phyloP scores from a whole-genome alignment of 2,797 vertebrate genomes.

The Poeciliopsis infans region DNA sequence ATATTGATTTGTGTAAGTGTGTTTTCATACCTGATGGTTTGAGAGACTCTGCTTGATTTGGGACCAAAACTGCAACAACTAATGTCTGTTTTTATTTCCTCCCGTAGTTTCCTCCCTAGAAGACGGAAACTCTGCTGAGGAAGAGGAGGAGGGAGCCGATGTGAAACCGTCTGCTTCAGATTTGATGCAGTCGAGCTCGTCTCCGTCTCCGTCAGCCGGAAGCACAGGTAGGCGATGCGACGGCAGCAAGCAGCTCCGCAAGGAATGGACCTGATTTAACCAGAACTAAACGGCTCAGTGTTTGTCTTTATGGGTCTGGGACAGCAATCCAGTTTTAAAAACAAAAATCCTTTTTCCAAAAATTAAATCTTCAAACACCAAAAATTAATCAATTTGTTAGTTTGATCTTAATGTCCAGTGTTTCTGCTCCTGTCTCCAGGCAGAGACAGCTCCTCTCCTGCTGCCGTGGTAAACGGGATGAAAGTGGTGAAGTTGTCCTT shows the following conservation, averaged over 20 bases:
- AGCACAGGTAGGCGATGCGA: conserved; percentile 36
- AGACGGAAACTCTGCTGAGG: conserved; percentile 6
- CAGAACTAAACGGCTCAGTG: not conserved
- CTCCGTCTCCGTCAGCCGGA: conserved; percentile 28
- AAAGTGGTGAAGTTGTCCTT: conserved; percentile 45
- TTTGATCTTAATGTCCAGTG: not conserved
- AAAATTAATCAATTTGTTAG: too few relatives aligned
- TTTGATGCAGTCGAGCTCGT: conserved; percentile 27
- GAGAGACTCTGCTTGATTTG: too few relatives aligned
- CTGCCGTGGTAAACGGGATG: conserved; percentile 51
- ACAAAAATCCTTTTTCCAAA: too few relatives aligned
- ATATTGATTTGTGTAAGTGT: too few relatives aligned
- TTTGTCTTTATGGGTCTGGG: too few relatives aligned
- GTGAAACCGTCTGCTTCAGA: conserved; percentile 53
- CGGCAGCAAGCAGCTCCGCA: not conserved
- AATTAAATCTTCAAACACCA: too few relatives aligned
- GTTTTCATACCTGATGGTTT: too few relatives aligned
- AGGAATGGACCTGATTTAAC: not conserved
- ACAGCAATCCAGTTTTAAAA: not conserved
- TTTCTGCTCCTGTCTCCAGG: conserved; percentile 17
- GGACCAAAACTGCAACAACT: not conserved
- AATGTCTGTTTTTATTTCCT: not conserved
- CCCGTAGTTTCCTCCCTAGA: conserved; percentile 13
- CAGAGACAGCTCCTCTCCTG: conserved; percentile 47
- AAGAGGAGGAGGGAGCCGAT: conserved; percentile 42